Percentiles rank a stretch among this genome's conserved stretches.
phyloP scores from a whole-genome alignment of 2,113 vertebrate genomes.

The Ondatra zibethicus region DNA sequence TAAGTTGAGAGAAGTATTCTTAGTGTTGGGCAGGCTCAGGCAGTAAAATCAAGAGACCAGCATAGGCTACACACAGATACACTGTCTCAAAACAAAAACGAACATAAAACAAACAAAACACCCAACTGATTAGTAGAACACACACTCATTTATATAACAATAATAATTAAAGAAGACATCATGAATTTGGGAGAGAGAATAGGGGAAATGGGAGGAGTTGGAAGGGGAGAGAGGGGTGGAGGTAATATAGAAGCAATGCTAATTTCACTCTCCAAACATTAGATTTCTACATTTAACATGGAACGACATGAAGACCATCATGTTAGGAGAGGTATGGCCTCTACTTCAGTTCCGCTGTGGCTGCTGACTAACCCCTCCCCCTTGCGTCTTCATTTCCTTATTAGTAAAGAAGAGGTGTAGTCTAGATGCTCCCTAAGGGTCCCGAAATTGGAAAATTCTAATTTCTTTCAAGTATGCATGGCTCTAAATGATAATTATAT shows the following conservation, averaged over 20 bases:
- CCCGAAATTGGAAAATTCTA: slow-evolving; percentile 2
- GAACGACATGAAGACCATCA: no score
- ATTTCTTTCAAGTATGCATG: background rate
- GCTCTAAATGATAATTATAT: background rate
- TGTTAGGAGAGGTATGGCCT: no score
- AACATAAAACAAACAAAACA: background rate
- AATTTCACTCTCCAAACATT: background rate
- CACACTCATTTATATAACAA: background rate
- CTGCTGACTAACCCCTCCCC: background rate
- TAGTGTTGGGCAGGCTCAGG: background rate
- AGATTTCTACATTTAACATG: no score
- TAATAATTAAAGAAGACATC: background rate
- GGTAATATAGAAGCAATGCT: background rate
- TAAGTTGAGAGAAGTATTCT: background rate
- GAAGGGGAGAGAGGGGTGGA: background rate
- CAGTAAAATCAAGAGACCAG: background rate
- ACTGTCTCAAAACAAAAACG: background rate
- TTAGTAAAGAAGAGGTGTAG: background rate
- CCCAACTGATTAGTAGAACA: background rate
- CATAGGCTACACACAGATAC: background rate
- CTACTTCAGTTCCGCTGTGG: background rate
- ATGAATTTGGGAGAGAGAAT: background rate
- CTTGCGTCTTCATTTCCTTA: background rate
- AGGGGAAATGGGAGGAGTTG: background rate
- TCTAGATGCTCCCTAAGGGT: background rate